Percentiles rank a stretch among this genome's conserved stretches.
phyloP scores from a whole-genome alignment of 30 jellyfish, hydroid and myxozoan genomes.

The Clytia hemisphaerica region DNA sequence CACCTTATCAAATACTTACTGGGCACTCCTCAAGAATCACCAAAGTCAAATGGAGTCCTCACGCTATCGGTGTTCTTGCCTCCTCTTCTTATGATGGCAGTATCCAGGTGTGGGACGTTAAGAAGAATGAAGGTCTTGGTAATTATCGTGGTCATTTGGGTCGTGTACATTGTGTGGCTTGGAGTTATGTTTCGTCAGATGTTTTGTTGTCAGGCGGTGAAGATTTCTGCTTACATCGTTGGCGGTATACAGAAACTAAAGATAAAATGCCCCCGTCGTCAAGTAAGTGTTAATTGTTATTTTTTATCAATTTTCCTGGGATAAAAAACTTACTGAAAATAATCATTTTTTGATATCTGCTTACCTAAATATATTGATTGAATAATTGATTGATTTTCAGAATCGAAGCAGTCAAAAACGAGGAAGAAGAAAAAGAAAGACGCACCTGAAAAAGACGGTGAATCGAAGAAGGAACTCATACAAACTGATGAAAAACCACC shows the following conservation, averaged over 20 bases:
- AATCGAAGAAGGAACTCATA: no score
- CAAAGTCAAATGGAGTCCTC: conserved; percentile 77
- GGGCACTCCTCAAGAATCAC: conserved; percentile 69
- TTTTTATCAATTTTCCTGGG: no score
- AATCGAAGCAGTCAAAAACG: no score
- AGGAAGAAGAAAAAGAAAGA: no score
- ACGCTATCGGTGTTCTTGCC: conserved; percentile 52
- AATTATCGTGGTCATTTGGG: conserved; percentile 71
- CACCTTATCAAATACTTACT: conserved; percentile 39
- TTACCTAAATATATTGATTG: no score
- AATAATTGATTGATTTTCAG: no score
- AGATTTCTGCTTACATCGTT: conserved; percentile 65
- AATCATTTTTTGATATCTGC: no score
- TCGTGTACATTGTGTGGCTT: conserved; percentile 60
- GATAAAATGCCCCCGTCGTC: conserved; percentile 39
- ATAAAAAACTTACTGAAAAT: no score
- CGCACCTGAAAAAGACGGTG: no score
- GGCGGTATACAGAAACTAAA: conserved; percentile 52
- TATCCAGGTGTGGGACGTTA: conserved; percentile 83
- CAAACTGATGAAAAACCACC: no score
- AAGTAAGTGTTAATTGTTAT: no score
- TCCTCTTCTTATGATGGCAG: conserved; percentile 80
- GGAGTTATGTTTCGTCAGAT: conserved; percentile 73
- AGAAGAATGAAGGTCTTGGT: conserved; percentile 47
- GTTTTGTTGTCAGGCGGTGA: conserved; percentile 75